These are phyloP conservation scores for Melanerpes aurifrons DNA, from an alignment of 2,113 vertebrate genomes.

Conservation along the genomic window DNA sequence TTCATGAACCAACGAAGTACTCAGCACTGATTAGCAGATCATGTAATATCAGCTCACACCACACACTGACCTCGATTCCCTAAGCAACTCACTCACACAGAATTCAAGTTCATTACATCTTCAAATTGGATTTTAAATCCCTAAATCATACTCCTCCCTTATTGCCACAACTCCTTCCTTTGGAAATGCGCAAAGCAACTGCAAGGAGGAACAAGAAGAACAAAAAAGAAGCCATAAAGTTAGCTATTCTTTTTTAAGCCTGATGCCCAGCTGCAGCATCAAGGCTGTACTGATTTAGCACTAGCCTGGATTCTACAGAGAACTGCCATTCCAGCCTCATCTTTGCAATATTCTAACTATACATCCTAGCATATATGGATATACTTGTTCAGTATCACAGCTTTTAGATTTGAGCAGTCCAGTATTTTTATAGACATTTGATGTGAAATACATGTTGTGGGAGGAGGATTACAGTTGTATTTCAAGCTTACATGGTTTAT, in stretches of 20 bases:
- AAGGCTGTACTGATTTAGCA: slow-evolving; percentile 6
- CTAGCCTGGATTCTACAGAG: not conserved
- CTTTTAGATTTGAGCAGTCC: slow-evolving; percentile 26
- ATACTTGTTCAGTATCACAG: not conserved
- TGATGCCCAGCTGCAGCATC: not conserved
- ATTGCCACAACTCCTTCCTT: not conserved
- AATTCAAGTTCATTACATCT: slow-evolving; percentile 3
- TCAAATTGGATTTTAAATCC: slow-evolving; percentile 40
- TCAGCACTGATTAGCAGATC: not conserved
- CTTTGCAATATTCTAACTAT: not conserved
- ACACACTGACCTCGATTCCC: not conserved
- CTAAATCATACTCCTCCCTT: not conserved
- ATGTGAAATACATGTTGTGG: slow-evolving; percentile 48
- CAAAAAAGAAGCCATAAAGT: not conserved
- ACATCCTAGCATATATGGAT: not conserved
- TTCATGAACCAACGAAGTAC: not conserved
- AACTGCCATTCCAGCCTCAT: not conserved
- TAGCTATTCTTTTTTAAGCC: not conserved
- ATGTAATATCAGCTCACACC: not conserved
- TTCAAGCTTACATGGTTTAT: slow-evolving; percentile 51
- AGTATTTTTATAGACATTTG: slow-evolving; percentile 38
- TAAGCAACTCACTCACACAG: not conserved
- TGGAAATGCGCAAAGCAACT: not conserved
- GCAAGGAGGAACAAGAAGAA: not conserved
- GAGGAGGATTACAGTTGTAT: slow-evolving; percentile 58